Conservation (phyloP, 1,140 invertebrate genomes). For the Drosophila simulans region DNA sequence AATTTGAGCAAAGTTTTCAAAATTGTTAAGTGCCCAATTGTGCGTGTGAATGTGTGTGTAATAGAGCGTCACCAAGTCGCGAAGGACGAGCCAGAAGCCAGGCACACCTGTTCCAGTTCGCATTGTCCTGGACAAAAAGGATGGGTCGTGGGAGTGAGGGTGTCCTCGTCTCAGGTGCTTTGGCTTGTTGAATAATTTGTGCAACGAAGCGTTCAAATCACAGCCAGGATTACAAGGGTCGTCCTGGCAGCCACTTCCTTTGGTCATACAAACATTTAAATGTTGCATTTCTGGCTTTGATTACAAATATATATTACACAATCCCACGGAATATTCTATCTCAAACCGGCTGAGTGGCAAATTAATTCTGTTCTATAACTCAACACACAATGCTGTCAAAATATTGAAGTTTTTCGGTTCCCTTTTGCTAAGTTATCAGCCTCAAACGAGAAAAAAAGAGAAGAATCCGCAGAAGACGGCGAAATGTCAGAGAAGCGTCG, state of each 20-base stretch:
- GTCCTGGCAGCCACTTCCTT: slow-evolving; percentile 29
- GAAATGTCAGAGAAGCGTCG: slow-evolving; percentile 33
- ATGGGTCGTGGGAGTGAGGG: neutral
- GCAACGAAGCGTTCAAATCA: slow-evolving; percentile 41
- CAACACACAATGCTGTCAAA: slow-evolving; percentile 79
- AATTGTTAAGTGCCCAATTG: slow-evolving; percentile 68
- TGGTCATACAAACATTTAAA: no score
- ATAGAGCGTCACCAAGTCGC: slow-evolving; percentile 68
- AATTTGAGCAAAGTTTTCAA: slow-evolving; percentile 71
- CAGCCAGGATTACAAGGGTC: slow-evolving; percentile 4
- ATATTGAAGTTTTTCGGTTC: slow-evolving; percentile 65
- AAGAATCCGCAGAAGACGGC: slow-evolving; percentile 17
- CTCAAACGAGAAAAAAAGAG: slow-evolving; percentile 59
- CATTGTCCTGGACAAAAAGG: slow-evolving; percentile 34
- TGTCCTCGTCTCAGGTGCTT: slow-evolving; percentile 20
- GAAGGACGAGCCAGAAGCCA: slow-evolving; percentile 25
- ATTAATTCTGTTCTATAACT: slow-evolving; percentile 81
- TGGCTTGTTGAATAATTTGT: slow-evolving; percentile 67
- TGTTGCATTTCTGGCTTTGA: no score
- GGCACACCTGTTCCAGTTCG: slow-evolving; percentile 63
- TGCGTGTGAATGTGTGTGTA: slow-evolving; percentile 80
- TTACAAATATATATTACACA: no score
- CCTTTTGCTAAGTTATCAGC: slow-evolving; percentile 70
- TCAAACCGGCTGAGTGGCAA: slow-evolving; percentile 33
- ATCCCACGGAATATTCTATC: slow-evolving; percentile 4